phyloP scores from a whole-genome alignment of 2,888 invertebrate species.

The Automeris io region DNA sequence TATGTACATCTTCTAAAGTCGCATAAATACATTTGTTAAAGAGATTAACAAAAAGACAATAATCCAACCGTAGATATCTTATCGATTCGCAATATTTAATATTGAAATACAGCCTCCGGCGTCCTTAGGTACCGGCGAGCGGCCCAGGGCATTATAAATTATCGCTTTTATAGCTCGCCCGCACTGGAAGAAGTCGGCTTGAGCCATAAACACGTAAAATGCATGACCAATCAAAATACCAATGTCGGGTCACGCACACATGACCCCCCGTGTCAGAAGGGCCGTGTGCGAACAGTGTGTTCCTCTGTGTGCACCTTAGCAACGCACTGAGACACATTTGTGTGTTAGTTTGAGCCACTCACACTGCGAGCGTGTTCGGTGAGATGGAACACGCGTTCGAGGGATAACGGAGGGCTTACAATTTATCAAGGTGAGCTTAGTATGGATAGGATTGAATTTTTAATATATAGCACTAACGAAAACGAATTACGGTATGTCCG shows the following conservation, averaged over 20 bases:
- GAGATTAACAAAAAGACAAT: not conserved
- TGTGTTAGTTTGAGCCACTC: constrained; percentile 33
- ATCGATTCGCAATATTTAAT: constrained; percentile 31
- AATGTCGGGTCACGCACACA: constrained; percentile 64
- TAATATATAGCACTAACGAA: too few relatives aligned
- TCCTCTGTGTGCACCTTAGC: constrained; percentile 29
- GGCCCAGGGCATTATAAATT: constrained; percentile 50
- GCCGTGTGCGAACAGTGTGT: constrained; percentile 11
- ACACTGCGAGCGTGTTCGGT: constrained; percentile 46
- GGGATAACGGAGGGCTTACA: constrained; percentile 73
- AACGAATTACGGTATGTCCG: too few relatives aligned
- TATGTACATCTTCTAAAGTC: too few relatives aligned
- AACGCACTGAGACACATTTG: constrained; percentile 38
- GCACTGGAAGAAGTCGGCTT: constrained; percentile 50
- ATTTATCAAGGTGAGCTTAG: constrained; percentile 44
- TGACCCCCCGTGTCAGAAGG: not conserved
- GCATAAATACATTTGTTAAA: not conserved
- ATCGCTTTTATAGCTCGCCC: constrained; percentile 60
- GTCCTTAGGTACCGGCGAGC: constrained; percentile 39
- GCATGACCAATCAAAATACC: constrained; percentile 78
- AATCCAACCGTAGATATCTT: constrained; percentile 24
- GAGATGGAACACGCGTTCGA: constrained; percentile 73
- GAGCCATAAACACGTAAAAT: constrained; percentile 73
- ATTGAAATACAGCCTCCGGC: constrained; percentile 39
- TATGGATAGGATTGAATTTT: constrained; percentile 31